Base-by-base conservation (phyloP, 2,113 vertebrate species). In the Chaenocephalus aceratus region DNA sequence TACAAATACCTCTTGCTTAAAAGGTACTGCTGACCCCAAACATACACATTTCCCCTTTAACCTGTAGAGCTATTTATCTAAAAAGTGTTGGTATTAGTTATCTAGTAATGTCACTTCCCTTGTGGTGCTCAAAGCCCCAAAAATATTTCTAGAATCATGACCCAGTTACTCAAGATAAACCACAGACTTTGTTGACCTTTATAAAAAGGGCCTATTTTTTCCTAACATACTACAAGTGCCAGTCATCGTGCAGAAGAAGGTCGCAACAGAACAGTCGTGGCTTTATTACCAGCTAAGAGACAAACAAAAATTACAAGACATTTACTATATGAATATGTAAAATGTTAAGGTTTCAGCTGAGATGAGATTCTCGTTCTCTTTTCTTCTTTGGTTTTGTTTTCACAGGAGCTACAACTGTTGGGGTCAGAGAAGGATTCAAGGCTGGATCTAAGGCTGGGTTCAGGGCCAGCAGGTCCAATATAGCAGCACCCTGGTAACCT, bases 371-470 rank as follows among this genome's bases (percentile, higher is more conserved):
- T 46, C 11, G 18, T 9, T 87, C 74, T 76, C 59, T 87, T 74
- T 86, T 86, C 82, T 90, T 92, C 71, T 88, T 90, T 44, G 86
- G 75, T 56, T 83, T 89, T 26, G 82, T 73, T 79, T 90, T 92
- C 23, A 4, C 66, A 13, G 87, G 88, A 56, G 87, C 10, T 15
- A 81, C 60, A 69, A 86, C 15, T 2, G 80, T 86, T 48, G 92
- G 90, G 65, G 92, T 93, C 46, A 94, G 79, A n/a, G 89, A 93
- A 10, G 92, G 93, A 80, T 94, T 94, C 76, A 91, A 70, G 41
- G 92, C 91, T n/a, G 93, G 93, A 86, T 94, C 91, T 61, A 94
- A 75, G 0, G 86, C 92, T 59, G 92, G 93, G 79, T 94, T 94
- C 59, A 90, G 66, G 21, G 90, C 66, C 0, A 92, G 79, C 59